Conservation (phyloP, 2,888 invertebrate genomes). For the Nomada ferruginata region DNA sequence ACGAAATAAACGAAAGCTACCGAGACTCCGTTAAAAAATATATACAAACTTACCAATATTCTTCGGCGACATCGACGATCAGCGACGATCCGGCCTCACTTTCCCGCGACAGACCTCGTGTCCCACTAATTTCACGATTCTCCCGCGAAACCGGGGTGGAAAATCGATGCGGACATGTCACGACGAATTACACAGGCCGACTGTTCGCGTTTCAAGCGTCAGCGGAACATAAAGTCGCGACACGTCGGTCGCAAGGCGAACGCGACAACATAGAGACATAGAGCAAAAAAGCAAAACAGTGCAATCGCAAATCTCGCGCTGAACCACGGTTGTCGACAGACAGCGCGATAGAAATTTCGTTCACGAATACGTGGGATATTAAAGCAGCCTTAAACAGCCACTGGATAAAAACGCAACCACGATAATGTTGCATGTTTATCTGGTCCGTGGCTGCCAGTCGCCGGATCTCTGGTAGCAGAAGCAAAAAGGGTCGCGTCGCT, state of each 20-base stretch:
- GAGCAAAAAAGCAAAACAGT: too few relatives aligned
- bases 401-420: slow-evolving; percentile 1
- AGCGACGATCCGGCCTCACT: neutral
- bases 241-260: neutral
- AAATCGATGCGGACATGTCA: neutral
- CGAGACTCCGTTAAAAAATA: too few relatives aligned
- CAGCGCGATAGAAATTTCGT: slow-evolving; percentile 6
- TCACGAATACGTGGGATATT: neutral
- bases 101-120: neutral
- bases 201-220: neutral
- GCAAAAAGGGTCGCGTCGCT: neutral
- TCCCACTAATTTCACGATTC: too few relatives aligned
- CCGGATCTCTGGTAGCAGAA: neutral
- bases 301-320: neutral
- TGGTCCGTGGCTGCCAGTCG: slow-evolving; percentile 13
- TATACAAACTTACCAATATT: too few relatives aligned
- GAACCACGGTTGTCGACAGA: neutral
- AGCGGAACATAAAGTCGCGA: neutral
- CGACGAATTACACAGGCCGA: neutral
- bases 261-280: too few relatives aligned
- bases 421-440: slow-evolving; percentile 32
- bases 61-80: too few relatives aligned
- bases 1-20: too few relatives aligned
- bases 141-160: neutral
- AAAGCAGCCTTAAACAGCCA: slow-evolving; percentile 21